phyloP scores from a whole-genome alignment of 35 echinoderm and acorn worm species.

The Acanthaster planci region DNA sequence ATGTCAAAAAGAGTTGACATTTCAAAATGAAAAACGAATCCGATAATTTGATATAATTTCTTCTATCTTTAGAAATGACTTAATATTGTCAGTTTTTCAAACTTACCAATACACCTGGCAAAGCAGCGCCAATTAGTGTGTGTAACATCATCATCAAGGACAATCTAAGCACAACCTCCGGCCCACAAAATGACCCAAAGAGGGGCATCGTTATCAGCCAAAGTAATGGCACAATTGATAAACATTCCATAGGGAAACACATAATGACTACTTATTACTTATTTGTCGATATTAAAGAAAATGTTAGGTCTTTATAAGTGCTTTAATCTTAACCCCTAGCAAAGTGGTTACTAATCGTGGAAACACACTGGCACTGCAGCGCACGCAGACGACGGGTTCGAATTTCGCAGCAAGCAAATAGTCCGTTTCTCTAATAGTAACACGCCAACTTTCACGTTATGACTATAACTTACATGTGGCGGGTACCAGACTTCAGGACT shows the following conservation, averaged over 20 bases:
- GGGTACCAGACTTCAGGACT: too few species aligned
- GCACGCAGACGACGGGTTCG: neutral
- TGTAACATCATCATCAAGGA: conserved; percentile 86
- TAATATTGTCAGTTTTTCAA: too few species aligned
- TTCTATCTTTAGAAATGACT: too few species aligned
- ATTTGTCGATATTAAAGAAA: neutral
- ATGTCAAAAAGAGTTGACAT: too few species aligned
- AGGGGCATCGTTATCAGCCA: conserved; percentile 77
- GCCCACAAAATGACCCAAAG: conserved; percentile 81
- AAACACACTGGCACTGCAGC: neutral
- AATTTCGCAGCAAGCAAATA: neutral
- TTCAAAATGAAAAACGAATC: too few species aligned
- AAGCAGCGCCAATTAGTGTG: conserved; percentile 36
- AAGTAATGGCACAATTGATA: conserved; percentile 42
- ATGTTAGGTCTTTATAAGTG: neutral
- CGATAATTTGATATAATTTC: too few species aligned
- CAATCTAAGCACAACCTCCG: conserved; percentile 80
- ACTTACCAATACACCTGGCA: conserved; percentile 73
- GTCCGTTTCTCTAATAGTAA: too few species aligned
- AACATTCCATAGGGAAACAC: conserved; percentile 52
- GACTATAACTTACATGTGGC: too few species aligned
- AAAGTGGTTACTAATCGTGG: neutral
- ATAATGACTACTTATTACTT: conserved; percentile 14
- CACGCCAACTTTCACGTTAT: too few species aligned
- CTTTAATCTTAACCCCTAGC: neutral